Conservation (phyloP, 2,113 vertebrate genomes). For the Picathartes gymnocephalus region DNA sequence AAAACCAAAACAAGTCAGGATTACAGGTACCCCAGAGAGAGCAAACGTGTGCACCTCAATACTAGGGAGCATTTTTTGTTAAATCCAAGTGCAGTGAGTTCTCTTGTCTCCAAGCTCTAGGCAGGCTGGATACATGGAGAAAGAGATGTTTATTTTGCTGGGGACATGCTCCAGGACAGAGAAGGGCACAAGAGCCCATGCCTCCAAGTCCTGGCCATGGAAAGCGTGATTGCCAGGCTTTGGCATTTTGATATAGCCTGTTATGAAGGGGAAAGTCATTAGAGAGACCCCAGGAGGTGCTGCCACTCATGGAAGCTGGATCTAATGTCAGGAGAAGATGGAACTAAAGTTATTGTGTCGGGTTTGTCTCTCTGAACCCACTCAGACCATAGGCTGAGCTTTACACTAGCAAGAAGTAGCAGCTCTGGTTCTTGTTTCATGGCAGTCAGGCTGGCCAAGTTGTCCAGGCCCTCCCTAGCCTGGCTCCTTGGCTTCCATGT, state of each 20-base stretch:
- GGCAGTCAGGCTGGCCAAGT: not conserved
- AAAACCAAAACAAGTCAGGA: not conserved
- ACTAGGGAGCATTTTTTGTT: not conserved
- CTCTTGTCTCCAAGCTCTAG: not conserved
- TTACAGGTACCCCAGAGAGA: not conserved
- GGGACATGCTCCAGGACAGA: not conserved
- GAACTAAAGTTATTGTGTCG: not conserved
- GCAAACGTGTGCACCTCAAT: not conserved
- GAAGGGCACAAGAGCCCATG: not conserved
- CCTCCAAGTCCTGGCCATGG: not conserved
- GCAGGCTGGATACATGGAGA: not conserved
- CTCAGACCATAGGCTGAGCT: accelerated
- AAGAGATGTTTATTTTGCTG: not conserved
- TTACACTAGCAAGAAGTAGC: not conserved
- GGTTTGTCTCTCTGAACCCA: not conserved
- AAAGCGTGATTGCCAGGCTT: not conserved
- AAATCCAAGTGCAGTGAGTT: not conserved
- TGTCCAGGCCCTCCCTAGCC: not conserved
- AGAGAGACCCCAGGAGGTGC: not conserved
- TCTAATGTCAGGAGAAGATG: not conserved
- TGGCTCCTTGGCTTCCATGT: not conserved
- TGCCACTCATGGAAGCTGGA: not conserved
- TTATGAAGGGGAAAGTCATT: not conserved
- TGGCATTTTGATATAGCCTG: not conserved
- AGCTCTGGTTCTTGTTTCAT: not conserved